Evolutionary conservation across 2,888 invertebrate genomes (phyloP).

Genomic region (Chymomyza amoena): DNA sequence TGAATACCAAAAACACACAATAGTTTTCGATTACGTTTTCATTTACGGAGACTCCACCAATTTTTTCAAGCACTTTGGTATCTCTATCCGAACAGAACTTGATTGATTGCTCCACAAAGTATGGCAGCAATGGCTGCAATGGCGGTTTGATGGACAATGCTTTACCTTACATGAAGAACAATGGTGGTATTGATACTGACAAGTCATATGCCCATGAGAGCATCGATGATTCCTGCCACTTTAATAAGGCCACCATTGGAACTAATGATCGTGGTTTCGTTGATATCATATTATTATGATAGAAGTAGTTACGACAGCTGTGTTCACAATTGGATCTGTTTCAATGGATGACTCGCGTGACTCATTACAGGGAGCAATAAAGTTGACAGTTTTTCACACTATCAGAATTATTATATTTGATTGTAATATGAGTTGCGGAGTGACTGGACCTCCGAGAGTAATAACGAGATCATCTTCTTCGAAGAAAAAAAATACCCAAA

Average conservation of each 20-base stretch:
- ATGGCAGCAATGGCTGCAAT: constrained; percentile 94
- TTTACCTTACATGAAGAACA: constrained; percentile 90
- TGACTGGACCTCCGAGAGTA: no score
- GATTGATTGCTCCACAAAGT: constrained; percentile 90
- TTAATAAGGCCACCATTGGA: constrained; percentile 83
- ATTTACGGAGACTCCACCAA: no score
- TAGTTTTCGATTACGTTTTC: no score
- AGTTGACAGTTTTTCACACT: no score
- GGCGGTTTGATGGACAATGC: constrained; percentile 89
- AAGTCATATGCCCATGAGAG: constrained; percentile 91
- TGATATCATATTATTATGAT: constrained; percentile 86
- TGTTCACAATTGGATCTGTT: constrained; percentile 91
- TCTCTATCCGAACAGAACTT: constrained; percentile 96
- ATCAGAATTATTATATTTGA: no score
- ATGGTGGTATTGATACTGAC: constrained; percentile 94
- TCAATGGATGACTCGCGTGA: constrained; percentile 91
- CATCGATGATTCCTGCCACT: constrained; percentile 85
- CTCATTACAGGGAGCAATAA: constrained; percentile 93
- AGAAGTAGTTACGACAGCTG: constrained; percentile 87
- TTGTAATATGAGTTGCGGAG: no score
- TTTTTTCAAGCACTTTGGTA: constrained; percentile 85
- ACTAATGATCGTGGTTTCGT: constrained; percentile 90
- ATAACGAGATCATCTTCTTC: no score
- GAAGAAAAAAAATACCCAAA: no score
- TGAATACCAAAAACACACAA: no score